These are phyloP conservation scores for Notodonta ziczac DNA, from an alignment of 2,888 invertebrate genomes.

Conservation along the genomic window DNA sequence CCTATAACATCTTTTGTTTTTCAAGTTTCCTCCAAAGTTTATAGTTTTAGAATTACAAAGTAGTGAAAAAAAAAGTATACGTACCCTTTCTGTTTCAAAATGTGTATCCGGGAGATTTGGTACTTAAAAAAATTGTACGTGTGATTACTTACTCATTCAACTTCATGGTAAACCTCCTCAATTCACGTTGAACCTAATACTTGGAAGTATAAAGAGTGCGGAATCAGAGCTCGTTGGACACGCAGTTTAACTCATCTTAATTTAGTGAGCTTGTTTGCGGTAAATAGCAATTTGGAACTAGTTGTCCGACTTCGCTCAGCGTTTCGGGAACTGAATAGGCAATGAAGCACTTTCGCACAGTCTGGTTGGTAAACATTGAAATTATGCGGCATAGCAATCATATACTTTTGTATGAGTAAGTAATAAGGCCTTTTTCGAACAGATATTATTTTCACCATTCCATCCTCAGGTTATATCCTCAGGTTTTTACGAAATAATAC, in stretches of 20 bases:
- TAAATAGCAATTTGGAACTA: constrained; percentile 77
- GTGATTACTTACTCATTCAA: no score
- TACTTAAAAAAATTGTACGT: no score
- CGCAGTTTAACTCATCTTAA: constrained; percentile 70
- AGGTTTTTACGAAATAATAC: no score
- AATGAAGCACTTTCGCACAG: constrained; percentile 48
- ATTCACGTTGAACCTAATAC: constrained; percentile 47
- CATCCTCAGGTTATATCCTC: no score
- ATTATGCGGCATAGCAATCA: constrained; percentile 30
- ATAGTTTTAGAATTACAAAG: no score
- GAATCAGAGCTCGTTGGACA: constrained; percentile 47
- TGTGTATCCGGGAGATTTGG: no score
- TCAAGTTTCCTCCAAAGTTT: no score
- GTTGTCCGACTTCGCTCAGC: constrained; percentile 61
- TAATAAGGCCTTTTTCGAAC: no score
- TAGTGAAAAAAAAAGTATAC: no score
- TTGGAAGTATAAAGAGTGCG: constrained; percentile 52
- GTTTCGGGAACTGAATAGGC: constrained; percentile 50
- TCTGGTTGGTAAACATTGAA: constrained; percentile 33
- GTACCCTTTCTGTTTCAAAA: no score
- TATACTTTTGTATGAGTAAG: constrained; percentile 4
- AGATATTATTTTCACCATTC: no score
- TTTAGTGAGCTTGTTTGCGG: constrained; percentile 76
- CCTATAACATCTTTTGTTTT: no score
- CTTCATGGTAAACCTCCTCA: constrained; percentile 10